Base-by-base conservation (phyloP, 2,113 vertebrate genomes). In the Psammodynastes pulverulentus region DNA sequence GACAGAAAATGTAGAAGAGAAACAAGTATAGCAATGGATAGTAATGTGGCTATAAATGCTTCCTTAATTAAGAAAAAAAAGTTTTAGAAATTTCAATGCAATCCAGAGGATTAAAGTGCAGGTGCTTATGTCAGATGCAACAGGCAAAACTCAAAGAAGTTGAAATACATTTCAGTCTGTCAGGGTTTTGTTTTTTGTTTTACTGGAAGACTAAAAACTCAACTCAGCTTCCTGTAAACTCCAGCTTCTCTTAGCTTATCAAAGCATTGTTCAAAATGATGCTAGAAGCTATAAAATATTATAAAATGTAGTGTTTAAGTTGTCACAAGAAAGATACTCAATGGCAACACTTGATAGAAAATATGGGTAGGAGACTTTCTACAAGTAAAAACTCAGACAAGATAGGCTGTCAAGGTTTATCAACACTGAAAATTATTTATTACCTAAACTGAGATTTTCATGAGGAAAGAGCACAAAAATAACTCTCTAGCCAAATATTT, bases 191-290 rank as follows among this genome's bases (percentile, higher is more conserved):
- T n/a, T 88, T 91, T 86, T 94, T 94, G 79, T 39, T 88, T 92
- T 93, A 94, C 94, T 95, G 95, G 96, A 97, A 97, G 97, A 96
- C 95, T 94, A 79, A 90, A 93, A 93, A 94, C 90, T 96, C 85
- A 93, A 12, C 58, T 92, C 93, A 94, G 91, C 90, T 39, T 95
- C 88, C 92, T 88, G 19, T 43, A 39, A 49, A 51, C 6, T 19
- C 46, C 24, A 5, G 15, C 67, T 95, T 96, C 91, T 62, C 87
- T 88, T 23, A 7, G 10, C 87, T 94, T 48, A 86, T 92, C 19
- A 0, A 0, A 87, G 86, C 12, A 58, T 26, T 84, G 19, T 48
- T 91, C 21, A 24, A 12, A 72, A 94, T 29, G 13, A 53, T 87
- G 34, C 72, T 86, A 92, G 84, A 85, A 91, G 53, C 29, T 93